Percentiles rank a stretch among this genome's conserved stretches.
Evolutionary conservation across 2,888 invertebrate genomes (phyloP).

Genomic region (Pegoplata infirma): DNA sequence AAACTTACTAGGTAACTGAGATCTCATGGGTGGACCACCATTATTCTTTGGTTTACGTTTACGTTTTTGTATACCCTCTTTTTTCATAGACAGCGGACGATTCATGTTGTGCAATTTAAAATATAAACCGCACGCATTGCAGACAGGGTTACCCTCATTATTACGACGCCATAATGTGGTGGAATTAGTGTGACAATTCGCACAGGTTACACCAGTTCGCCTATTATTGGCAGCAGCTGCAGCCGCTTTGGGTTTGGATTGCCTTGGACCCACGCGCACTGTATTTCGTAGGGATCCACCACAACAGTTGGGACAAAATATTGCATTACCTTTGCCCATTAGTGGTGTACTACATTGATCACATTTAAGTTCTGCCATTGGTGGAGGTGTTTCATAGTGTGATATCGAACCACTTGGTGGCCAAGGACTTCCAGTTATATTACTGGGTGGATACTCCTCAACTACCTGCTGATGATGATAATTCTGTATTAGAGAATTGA

Average conservation of each 20-base stretch:
- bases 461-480: slow-evolving; percentile 75
- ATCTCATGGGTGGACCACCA: slow-evolving; percentile 69
- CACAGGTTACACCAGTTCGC: slow-evolving; percentile 79
- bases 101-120: slow-evolving; percentile 81
- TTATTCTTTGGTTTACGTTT: slow-evolving; percentile 91
- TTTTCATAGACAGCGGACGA: slow-evolving; percentile 98
- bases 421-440: slow-evolving; percentile 70
- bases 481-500: slow-evolving; percentile 66
- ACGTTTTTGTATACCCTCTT: slow-evolving; percentile 98
- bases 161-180: slow-evolving; percentile 93
- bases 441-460: slow-evolving; percentile 73
- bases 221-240: slow-evolving; percentile 73
- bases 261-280: slow-evolving; percentile 71
- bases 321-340: slow-evolving; percentile 71
- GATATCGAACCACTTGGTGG: slow-evolving; percentile 62
- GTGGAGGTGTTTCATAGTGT: slow-evolving; percentile 67
- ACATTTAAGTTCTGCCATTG: slow-evolving; percentile 70
- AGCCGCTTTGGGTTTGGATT: slow-evolving; percentile 74
- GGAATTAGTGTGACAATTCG: slow-evolving; percentile 82
- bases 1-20: slow-evolving; percentile 73
- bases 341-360: slow-evolving; percentile 70
- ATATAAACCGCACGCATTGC: slow-evolving; percentile 87
- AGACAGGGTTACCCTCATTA: slow-evolving; percentile 90
- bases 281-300: slow-evolving; percentile 61
- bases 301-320: slow-evolving; percentile 69